Percentiles rank a stretch among this genome's conserved stretches.
Conservation (phyloP, 2,888 invertebrate genomes). For the Junonia oenone region DNA sequence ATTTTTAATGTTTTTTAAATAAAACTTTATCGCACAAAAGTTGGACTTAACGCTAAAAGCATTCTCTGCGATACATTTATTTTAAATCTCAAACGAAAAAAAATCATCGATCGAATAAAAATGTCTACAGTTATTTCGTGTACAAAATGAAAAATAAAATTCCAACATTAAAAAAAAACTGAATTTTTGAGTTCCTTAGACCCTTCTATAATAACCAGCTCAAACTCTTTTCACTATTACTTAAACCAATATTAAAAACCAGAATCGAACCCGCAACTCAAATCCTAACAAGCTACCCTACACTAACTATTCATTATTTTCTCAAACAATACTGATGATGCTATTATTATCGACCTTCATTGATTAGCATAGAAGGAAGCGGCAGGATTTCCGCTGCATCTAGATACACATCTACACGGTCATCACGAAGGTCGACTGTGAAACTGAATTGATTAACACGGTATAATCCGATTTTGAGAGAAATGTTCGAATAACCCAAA, state of each 20-base stretch:
- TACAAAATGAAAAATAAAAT: neutral
- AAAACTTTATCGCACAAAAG: neutral
- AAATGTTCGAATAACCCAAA: neutral
- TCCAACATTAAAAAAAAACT: no score
- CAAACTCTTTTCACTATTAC: no score
- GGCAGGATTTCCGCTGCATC: slow-evolving; percentile 19
- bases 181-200: no score
- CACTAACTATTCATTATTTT: neutral
- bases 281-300: no score
- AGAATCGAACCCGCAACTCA: no score
- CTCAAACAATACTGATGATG: slow-evolving; percentile 3
- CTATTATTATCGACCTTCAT: slow-evolving; percentile 15
- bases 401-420: slow-evolving; percentile 23
- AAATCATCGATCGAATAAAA: no score
- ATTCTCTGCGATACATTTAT: neutral
- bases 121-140: no score
- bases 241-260: no score
- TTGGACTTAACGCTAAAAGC: neutral
- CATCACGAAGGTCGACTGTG: neutral
- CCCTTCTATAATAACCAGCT: no score
- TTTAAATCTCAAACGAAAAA: no score
- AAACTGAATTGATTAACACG: neutral
- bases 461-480: neutral
- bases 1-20: neutral
- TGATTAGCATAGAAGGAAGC: slow-evolving; percentile 27